These are phyloP conservation scores for Morelia viridis DNA, from an alignment of 2,797 vertebrate species.

Conservation along the genomic window DNA sequence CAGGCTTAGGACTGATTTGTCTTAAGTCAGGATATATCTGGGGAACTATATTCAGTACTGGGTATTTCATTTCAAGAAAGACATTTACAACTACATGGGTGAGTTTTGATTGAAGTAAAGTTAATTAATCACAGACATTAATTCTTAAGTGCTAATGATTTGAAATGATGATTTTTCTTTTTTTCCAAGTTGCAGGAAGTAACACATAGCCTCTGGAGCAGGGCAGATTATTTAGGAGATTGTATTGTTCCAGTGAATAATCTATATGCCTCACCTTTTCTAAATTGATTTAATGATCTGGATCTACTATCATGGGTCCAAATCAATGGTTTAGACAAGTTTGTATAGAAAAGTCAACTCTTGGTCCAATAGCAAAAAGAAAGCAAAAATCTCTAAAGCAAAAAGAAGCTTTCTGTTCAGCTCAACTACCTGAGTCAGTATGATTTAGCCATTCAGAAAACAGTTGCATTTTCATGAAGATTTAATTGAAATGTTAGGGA, in stretches of 20 bases:
- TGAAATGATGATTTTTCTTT: neutral
- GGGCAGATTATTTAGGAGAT: neutral
- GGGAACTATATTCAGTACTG: neutral
- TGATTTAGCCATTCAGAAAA: neutral
- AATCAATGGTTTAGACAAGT: neutral
- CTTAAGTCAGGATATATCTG: neutral
- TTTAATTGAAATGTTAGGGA: neutral
- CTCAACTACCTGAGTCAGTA: neutral
- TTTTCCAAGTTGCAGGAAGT: neutral
- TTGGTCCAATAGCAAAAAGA: neutral
- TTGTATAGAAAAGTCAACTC: neutral
- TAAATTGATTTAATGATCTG: neutral
- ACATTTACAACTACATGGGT: neutral
- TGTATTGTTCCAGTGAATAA: no score
- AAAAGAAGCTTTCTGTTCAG: neutral
- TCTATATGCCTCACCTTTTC: neutral
- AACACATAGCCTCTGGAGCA: neutral
- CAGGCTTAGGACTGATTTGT: neutral
- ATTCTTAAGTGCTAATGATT: neutral
- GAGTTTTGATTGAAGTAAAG: neutral
- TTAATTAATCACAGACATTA: neutral
- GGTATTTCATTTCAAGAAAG: neutral
- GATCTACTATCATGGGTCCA: neutral
- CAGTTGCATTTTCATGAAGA: neutral
- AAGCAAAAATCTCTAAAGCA: neutral